A percentile compares a stretch with the other conserved stretches of the same genome.
phyloP scores from a whole-genome alignment of 2,888 invertebrate species.

The Brenthis hecate region DNA sequence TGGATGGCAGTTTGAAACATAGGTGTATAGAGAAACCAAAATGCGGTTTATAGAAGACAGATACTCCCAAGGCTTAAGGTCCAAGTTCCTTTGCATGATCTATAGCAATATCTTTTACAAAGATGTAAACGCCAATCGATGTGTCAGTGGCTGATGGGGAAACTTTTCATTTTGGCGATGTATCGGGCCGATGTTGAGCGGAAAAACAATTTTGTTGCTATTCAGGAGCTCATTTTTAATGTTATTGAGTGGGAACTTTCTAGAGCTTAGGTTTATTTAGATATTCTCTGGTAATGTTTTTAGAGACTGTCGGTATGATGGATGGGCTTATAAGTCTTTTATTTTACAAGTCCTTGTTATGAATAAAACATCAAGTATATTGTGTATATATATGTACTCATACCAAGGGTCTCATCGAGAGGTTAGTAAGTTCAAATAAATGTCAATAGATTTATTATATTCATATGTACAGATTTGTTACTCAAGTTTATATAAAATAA shows the following conservation, averaged over 20 bases:
- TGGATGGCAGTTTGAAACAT: constrained; percentile 65
- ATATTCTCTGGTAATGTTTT: constrained; percentile 54
- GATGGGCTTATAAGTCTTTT: constrained; percentile 48
- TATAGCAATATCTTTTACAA: constrained; percentile 69
- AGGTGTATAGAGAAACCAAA: constrained; percentile 58
- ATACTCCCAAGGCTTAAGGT: constrained; percentile 54
- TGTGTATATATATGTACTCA: no score
- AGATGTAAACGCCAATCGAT: constrained; percentile 79
- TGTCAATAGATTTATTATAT: no score
- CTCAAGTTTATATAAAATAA: no score
- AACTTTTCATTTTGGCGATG: constrained; percentile 78
- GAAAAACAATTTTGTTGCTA: constrained; percentile 77
- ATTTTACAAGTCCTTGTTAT: constrained; percentile 1
- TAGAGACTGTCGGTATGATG: constrained; percentile 50
- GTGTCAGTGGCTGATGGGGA: constrained; percentile 77
- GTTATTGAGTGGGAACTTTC: constrained; percentile 70
- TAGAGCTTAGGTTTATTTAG: constrained; percentile 49
- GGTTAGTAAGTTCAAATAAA: no score
- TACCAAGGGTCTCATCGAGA: no score
- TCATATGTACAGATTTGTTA: no score
- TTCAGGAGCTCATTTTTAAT: constrained; percentile 73
- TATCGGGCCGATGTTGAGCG: constrained; percentile 59
- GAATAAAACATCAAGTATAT: neutral
- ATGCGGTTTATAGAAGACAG: constrained; percentile 50
- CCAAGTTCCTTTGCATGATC: constrained; percentile 62